Base-by-base conservation (phyloP, 2,797 vertebrate species). In the Hoplostethus mediterraneus region DNA sequence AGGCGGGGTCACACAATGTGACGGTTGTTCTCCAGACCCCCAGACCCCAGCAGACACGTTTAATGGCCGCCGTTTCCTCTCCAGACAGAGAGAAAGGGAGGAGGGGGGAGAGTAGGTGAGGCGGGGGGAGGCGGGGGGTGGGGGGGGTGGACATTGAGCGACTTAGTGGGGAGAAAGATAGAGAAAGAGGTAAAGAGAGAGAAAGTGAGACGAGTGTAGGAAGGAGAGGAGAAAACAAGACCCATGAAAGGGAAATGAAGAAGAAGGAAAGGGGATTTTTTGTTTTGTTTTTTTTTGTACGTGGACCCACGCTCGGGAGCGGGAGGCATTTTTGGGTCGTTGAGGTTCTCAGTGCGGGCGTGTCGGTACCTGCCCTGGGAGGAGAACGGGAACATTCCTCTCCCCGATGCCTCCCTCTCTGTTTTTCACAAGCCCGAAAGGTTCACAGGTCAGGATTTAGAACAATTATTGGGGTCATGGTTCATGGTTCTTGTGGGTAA, bases 1-100 rank as follows among this genome's bases (percentile, higher is more conserved):
- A 90, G 86, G 87, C 84, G 80, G 91, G 91, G 91, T 94, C 92
- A 93, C 86, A 90, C 91, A 94, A 93, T 91, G 90, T 91, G 91
- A 89, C 84, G 90, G 90, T 93, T 90, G 91, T 90, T 93, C 87
- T 92, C 84, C 85, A 90, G 92, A 91, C 90, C 91, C 89, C 87
- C 85, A 91, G 91, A 91, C 92, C 93, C 89, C 87, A 83, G 88
- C 82, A 94, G 92, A 91, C 92, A 92, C 77, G 49, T 93, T 92
- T 93, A 94, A 94, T 94, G 90, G 92, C 78, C 84, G 77, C 84
- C 83, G 87, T 90, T 93, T 93, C 90, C 93, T 92, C 87, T 93
- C 87, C 84, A 93, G 92, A 90, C 92, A 86, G 85, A 88, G 77
- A 81, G 74, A 79, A 58, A 77, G 40, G 73, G 65, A 67, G 63